These are phyloP conservation scores for Stratiolaelaps scimitus DNA, from an alignment of 1,140 invertebrate genomes.

Conservation along the genomic window DNA sequence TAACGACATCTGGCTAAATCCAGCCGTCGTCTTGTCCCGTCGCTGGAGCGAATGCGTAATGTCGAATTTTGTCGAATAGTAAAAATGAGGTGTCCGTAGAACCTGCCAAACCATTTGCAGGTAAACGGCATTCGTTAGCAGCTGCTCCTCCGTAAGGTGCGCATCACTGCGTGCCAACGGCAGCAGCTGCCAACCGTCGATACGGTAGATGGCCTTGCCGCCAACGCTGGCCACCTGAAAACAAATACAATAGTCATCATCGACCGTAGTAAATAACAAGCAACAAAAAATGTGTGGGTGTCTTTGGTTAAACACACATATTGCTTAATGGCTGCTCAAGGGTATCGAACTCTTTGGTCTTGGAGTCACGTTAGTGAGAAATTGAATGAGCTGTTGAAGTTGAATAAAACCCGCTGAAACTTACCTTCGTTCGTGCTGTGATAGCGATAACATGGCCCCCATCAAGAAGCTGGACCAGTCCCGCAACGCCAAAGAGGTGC, in stretches of 20 bases:
- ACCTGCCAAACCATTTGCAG: constrained; percentile 40
- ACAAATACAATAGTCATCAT: no score
- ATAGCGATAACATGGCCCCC: constrained; percentile 1
- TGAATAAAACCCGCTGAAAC: not conserved
- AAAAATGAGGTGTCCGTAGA: constrained; percentile 65
- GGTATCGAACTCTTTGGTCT: no score
- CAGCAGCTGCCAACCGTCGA: constrained; percentile 7
- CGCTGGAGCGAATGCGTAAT: constrained; percentile 81
- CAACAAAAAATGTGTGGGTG: no score
- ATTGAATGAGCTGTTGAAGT: no score
- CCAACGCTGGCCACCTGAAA: no score
- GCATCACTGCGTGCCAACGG: constrained; percentile 67
- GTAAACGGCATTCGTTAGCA: not conserved
- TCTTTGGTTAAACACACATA: no score
- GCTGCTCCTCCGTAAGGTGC: constrained; percentile 67
- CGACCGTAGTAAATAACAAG: no score
- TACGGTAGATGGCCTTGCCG: constrained; percentile 12
- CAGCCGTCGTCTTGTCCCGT: constrained; percentile 68
- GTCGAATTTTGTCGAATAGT: constrained; percentile 87
- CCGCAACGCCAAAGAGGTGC: constrained; percentile 1
- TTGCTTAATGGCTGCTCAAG: no score
- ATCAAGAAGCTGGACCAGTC: not conserved
- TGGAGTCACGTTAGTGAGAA: no score
- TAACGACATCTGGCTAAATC: constrained; percentile 58
- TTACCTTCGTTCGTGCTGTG: not conserved